Base-by-base conservation (phyloP, 2,888 invertebrate genomes). In the Microctonus brassicae region DNA sequence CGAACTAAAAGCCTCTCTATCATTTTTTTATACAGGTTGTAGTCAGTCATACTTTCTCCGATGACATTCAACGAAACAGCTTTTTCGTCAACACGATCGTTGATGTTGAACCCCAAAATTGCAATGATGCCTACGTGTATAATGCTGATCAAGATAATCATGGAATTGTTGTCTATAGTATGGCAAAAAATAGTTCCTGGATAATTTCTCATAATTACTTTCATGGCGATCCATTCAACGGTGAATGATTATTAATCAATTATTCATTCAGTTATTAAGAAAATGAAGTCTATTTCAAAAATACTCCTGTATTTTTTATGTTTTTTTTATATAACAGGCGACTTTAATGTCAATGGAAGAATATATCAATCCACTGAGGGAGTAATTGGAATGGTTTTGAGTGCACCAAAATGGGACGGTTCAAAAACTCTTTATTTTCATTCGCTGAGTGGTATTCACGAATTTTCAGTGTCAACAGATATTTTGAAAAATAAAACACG, bases 281-380 rank as follows among this genome's bases (percentile, higher is more conserved):
- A 29, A 29, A 5, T 29, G 29, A 29, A 5, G 7, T 7, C 29
- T 7, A 29, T 29, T 29, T 3, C 7, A 29, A 29, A 33, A 10
- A 20, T 26, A 17, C 33, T 20, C 7, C 6, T 39, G 13, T 39
- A 13, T 36, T 11, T n/a, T n/a, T n/a, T n/a, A n/a, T n/a, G 36
- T 58, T 58, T 13, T 17, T 17, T 5, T 29, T 3, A 29, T 29
- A n/a, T 6, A 57, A 33, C 20, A 80, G 95, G 95, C 1, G 91
- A 94, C 77, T 94, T 93, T 86, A 93, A 92, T 79, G 91, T 95
- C 13, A 93, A 92, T 55, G 95, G 95, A 5, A 90, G 94, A 24
- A 92, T 93, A 83, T 95, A 95, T 91, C 95, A 95, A 84, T 95
- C 95, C 95, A 94, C 93, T 0, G 95, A 95, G 83, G 95, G 95